Base-by-base conservation (phyloP, 2,888 invertebrate genomes). In the Aromia moschata region DNA sequence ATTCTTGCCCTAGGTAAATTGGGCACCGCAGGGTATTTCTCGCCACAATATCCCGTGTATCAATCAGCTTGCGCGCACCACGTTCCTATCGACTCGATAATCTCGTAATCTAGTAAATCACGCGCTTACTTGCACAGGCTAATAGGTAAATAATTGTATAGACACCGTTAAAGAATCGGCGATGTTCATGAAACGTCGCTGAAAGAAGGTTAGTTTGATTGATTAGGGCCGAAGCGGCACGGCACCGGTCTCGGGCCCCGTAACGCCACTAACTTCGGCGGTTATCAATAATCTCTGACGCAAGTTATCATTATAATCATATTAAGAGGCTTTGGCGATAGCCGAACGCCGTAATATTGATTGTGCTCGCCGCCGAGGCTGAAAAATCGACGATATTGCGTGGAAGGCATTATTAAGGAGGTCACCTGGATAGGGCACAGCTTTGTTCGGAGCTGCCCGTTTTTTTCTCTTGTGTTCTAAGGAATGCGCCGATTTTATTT, bases 221-320 rank as follows among this genome's bases (percentile, higher is more conserved):
- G 75, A 76, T 76, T 75, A 72, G 60, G 52, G 54, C 44, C 51
- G 17, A 44, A n/a, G 25, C 37, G 52, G 31, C 17, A 67, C 60
- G n/a, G n/a, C n/a, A n/a, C n/a, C n/a, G n/a, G n/a, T n/a, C n/a
- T n/a, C 52, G 52, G 66, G 65, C 61, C 69, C 58, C 53, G 56
- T 58, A n/a, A n/a, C n/a, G n/a, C n/a, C n/a, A n/a, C n/a, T n/a
- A n/a, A 56, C 62, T 57, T 67, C 66, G 70, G 65, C 68, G 69
- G 71, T 73, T 77, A 77, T 78, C 77, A 76, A 77, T 77, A 77
- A 76, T 71, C 71, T 73, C 73, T 76, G 77, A 76, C 77, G 71
- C 69, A 73, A 71, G 72, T 77, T 78, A 77, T 78, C 76, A 78
- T 78, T 77, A 78, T 77, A 78, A 77, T 77, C 78, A 73, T 74